These are phyloP conservation scores for Laupala kohalensis DNA, from an alignment of 1,140 invertebrate genomes.

Conservation along the genomic window DNA sequence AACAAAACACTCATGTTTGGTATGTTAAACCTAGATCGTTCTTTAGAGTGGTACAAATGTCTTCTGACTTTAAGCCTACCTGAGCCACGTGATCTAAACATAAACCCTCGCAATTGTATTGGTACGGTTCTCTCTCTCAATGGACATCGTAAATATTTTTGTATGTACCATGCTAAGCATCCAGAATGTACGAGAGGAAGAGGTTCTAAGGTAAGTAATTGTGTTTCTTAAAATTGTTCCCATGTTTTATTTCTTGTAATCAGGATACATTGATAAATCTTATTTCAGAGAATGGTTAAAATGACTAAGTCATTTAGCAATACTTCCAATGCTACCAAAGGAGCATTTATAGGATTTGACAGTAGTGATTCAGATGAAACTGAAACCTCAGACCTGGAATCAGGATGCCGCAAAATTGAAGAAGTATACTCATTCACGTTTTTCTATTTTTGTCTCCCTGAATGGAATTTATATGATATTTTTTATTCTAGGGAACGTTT, in stretches of 20 bases:
- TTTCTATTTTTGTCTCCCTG: background rate
- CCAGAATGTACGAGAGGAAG: conserved; percentile 38
- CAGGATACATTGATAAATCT: background rate
- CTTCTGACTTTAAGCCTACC: conserved; percentile 72
- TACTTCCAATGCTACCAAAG: conserved; percentile 50
- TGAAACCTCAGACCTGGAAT: conserved; percentile 47
- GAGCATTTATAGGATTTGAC: conserved; percentile 68
- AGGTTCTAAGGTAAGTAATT: conserved; percentile 22
- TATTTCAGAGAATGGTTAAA: conserved; percentile 37
- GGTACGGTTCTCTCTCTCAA: conserved; percentile 93
- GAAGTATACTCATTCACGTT: conserved; percentile 2
- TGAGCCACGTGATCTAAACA: conserved; percentile 66
- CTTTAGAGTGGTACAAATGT: conserved; percentile 82
- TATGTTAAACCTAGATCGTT: conserved; percentile 81
- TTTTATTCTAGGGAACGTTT: conserved; percentile 17
- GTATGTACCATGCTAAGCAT: conserved; percentile 95
- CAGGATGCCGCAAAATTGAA: conserved; percentile 25
- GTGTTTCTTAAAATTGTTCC: conserved; percentile 6
- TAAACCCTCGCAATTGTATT: conserved; percentile 92
- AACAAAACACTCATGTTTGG: conserved; percentile 89
- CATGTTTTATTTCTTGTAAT: background rate
- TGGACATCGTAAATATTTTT: conserved; percentile 93
- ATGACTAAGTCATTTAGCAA: conserved; percentile 46
- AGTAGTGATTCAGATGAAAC: conserved; percentile 45
- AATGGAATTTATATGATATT: background rate